Conservation (phyloP, 2,888 invertebrate species). For the Mimumesa dahlbomi region DNA sequence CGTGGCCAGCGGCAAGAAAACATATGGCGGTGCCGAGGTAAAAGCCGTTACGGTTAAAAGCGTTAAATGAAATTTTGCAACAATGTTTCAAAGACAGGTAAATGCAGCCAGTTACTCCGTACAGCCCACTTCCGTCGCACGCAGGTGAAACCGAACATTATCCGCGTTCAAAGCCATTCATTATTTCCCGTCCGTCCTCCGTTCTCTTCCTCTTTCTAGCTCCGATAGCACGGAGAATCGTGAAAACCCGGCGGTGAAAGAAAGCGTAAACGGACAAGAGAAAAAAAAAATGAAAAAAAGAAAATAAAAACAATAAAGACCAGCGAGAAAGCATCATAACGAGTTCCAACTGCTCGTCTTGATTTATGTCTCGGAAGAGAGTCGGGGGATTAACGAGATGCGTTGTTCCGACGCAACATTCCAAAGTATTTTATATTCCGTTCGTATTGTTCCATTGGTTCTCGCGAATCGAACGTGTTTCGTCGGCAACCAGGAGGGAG, state of each 20-base stretch:
- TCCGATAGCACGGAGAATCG: constrained; percentile 17
- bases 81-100: constrained; percentile 31
- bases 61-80: constrained; percentile 34
- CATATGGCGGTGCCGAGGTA: not conserved
- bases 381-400: constrained; percentile 51
- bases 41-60: constrained; percentile 21
- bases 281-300: not conserved
- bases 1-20: not conserved
- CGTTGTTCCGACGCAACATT: constrained; percentile 9
- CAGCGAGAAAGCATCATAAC: too few relatives aligned
- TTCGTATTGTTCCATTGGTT: too few relatives aligned
- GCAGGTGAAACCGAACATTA: constrained; percentile 54
- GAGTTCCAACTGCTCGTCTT: constrained; percentile 18
- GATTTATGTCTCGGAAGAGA: constrained; percentile 46
- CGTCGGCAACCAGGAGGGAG: too few relatives aligned
- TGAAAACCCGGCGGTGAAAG: constrained; percentile 20
- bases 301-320: not conserved
- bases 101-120: constrained; percentile 23
- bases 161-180: constrained; percentile 36
- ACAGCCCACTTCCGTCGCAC: constrained; percentile 44
- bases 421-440: not conserved
- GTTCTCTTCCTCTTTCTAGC: not conserved
- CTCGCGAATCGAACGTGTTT: too few relatives aligned
- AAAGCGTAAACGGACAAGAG: not conserved
- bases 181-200: constrained; percentile 28